A percentile compares a stretch with the other conserved stretches of the same genome.
Conservation (phyloP, 2,797 vertebrate species). For the Pelochelys cantorii region DNA sequence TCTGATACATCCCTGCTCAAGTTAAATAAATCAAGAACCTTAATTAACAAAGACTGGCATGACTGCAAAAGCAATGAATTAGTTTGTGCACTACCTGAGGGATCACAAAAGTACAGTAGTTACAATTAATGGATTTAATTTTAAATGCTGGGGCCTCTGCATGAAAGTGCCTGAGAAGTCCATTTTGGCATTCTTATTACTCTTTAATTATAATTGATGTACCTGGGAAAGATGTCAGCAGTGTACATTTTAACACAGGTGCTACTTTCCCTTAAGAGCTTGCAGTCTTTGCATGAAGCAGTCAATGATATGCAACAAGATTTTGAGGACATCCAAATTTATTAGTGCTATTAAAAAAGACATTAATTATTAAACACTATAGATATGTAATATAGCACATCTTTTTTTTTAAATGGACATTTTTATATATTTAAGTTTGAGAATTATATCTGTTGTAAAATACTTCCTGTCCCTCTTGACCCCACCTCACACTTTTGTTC, state of each 20-base stretch:
- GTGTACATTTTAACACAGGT: conserved; percentile 49
- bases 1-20: not conserved
- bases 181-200: conserved; percentile 72
- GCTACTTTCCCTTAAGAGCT: conserved; percentile 39
- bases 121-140: conserved; percentile 79
- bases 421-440: conserved; percentile 75
- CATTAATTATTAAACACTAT: conserved; percentile 79
- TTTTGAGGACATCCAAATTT: conserved; percentile 79
- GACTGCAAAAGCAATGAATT: conserved; percentile 71
- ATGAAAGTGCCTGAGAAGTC: conserved; percentile 68
- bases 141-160: conserved; percentile 60
- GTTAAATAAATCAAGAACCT: conserved; percentile 74
- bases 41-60: conserved; percentile 69
- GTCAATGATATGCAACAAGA: conserved; percentile 56
- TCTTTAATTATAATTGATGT: conserved; percentile 81
- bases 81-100: conserved; percentile 62
- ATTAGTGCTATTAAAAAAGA: conserved; percentile 77
- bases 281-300: conserved; percentile 29
- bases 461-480: conserved; percentile 5
- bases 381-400: conserved; percentile 60
- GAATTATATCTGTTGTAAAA: conserved; percentile 53
- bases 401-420: conserved; percentile 61
- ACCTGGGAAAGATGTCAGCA: conserved; percentile 71
- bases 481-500: not conserved
- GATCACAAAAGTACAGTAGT: conserved; percentile 71